Percentiles rank a stretch among this genome's conserved stretches.
Evolutionary conservation across 2,797 vertebrate species (phyloP).

Genomic region (Notamacropus eugenii): DNA sequence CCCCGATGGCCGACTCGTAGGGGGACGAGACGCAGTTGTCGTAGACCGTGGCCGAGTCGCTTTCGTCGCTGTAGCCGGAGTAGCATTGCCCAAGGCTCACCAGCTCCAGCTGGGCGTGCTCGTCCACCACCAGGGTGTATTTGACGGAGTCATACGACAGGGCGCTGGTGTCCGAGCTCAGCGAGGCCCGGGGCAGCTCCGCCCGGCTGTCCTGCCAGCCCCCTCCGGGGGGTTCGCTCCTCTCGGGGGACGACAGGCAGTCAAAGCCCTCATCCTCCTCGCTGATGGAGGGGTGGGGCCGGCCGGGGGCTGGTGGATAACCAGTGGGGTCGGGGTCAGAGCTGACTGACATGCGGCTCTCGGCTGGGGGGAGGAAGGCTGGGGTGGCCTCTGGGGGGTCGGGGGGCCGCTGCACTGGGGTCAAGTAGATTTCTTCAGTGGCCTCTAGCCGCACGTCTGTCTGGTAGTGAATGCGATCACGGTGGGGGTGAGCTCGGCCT

Average conservation of each 20-base stretch:
- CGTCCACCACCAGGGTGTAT: constrained; percentile 97
- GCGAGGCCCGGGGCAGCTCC: constrained; percentile 88
- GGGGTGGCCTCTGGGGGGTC: constrained; percentile 83
- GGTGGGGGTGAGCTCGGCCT: constrained; percentile 83
- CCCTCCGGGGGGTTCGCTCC: constrained; percentile 72
- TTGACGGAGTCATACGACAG: constrained; percentile 98
- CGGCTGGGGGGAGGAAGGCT: constrained; percentile 88
- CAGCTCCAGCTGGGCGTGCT: constrained; percentile 95
- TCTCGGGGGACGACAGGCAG: constrained; percentile 86
- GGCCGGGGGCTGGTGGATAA: constrained; percentile 89
- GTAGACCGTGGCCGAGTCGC: constrained; percentile 95
- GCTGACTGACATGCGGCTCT: constrained; percentile 96
- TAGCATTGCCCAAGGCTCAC: constrained; percentile 97
- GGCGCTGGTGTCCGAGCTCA: constrained; percentile 95
- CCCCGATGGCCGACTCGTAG: constrained; percentile 94
- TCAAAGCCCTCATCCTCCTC: constrained; percentile 93
- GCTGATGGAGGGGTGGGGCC: constrained; percentile 92
- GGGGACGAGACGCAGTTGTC: constrained; percentile 97
- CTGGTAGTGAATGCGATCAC: constrained; percentile 94
- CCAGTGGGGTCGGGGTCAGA: constrained; percentile 93
- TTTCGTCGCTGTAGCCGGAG: constrained; percentile 96
- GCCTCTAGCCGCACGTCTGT: constrained; percentile 93
- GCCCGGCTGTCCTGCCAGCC: constrained; percentile 75
- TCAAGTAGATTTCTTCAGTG: constrained; percentile 98
- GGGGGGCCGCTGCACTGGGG: constrained; percentile 92